Evolutionary conservation across 2,797 vertebrate genomes (phyloP), one percentile per base, ranked within the genome.

Genomic region (Gouania willdenowi): DNA sequence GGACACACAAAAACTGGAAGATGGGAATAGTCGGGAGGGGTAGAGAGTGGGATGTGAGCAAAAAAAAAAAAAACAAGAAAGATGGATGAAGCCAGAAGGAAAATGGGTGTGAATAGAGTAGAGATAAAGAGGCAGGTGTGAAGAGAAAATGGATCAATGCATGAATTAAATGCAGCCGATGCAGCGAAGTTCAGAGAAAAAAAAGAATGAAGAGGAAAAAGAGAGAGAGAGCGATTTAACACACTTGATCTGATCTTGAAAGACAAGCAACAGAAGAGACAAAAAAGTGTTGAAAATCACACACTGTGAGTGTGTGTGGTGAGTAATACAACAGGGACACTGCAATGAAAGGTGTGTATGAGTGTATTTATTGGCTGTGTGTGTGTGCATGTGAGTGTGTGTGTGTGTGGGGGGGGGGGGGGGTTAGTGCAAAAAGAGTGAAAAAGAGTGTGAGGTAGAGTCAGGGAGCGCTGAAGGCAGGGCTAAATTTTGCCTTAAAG

Each of bases 1-100:
- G 94, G 94, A 68, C 94, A 96, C 34, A 96, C 93, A 70, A 97
- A 95, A 82, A 97, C 94, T 96, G 87, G 40, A 58, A 65, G 59
- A 51, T 17, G 57, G 55, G 45, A 51, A n/a, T n/a, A n/a, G 26
- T 53, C 48, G 39, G 54, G 26, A 53, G 33, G 41, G 56, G 54
- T 10, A 57, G 32, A 50, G n/a, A 69, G 61, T 54, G 61, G 62
- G 69, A 67, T 71, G 62, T 25, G 26, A 59, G 53, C 45, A 30
- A 42, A 17, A 31, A 15, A 15, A 15, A 59, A 52, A 44, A 29
- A 40, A 16, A 32, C 41, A 34, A 44, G 35, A 39, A 25, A 46
- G 37, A 41, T 15, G 22, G 22, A 15, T 11, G 10, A 18, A 51
- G 35, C 31, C 22, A 30, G 50, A 30, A 29, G 20, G 37, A 33